Percentiles rank a stretch among this genome's conserved stretches.
phyloP scores from a whole-genome alignment of 2,113 vertebrate genomes.

The Pseudorhombus dupliciocellatus region DNA sequence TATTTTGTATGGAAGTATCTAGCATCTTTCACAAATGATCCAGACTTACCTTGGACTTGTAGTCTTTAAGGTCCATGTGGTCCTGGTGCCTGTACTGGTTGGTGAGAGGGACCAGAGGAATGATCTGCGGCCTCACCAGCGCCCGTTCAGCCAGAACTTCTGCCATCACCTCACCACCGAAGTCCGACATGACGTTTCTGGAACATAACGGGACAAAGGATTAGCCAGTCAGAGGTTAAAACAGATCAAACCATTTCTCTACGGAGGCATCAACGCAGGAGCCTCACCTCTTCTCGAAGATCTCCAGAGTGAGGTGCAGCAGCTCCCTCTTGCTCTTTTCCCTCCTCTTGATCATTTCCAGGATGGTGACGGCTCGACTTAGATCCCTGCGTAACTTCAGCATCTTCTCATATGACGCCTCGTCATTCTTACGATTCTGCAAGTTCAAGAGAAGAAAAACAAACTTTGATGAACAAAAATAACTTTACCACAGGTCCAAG shows the following conservation, averaged over 20 bases:
- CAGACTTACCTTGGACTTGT: slow-evolving; percentile 88
- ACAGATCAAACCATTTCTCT: not conserved
- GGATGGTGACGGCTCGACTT: slow-evolving; percentile 95
- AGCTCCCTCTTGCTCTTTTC: slow-evolving; percentile 98
- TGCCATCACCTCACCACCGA: slow-evolving; percentile 92
- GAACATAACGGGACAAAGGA: not conserved
- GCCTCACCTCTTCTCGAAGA: slow-evolving; percentile 95
- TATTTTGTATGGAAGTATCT: not conserved
- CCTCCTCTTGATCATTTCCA: slow-evolving; percentile 98
- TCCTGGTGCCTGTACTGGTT: slow-evolving; percentile 94
- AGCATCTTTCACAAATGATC: not conserved
- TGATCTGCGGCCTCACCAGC: slow-evolving; percentile 91
- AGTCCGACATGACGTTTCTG: slow-evolving; percentile 95
- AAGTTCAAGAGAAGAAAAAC: not conserved
- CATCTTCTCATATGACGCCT: slow-evolving; percentile 99
- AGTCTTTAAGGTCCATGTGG: slow-evolving; percentile 92
- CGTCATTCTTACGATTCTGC: slow-evolving; percentile 98
- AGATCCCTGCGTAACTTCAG: slow-evolving; percentile 96
- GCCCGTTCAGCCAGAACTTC: slow-evolving; percentile 96
- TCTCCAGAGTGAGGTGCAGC: slow-evolving; percentile 97
- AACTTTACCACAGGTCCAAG: no score
- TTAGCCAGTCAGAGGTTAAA: not conserved
- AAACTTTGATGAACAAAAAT: not conserved
- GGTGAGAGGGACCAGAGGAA: slow-evolving; percentile 92
- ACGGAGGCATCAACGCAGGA: rapidly evolving